Evolutionary conservation across 2,797 vertebrate genomes (phyloP), one percentile per base, ranked within the genome.

Genomic region (Microctenopoma steveboyesi): DNA sequence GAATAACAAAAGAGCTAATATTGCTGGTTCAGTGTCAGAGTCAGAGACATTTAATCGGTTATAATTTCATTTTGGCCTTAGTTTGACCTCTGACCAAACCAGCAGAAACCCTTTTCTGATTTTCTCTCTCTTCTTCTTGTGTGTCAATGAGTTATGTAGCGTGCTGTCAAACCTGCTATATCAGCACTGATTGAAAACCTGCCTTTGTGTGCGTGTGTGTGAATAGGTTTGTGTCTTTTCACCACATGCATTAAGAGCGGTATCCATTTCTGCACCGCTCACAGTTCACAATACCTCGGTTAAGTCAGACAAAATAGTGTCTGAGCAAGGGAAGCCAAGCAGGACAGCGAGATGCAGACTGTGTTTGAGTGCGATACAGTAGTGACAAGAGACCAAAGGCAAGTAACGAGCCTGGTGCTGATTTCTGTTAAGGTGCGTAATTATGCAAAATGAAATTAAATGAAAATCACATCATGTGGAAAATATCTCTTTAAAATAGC

Each of bases 181-280:
- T 73, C 59, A 58, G 54, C 76, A 75, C 60, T 74, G 64, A 84
- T 82, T 71, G 42, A 87, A 47, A 84, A 72, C 75, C 76, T 66
- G 61, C 62, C 33, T 22, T 40, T 61, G 56, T 70, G 60, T 58
- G 43, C 13, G 62, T 5, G 48, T 5, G 48, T 43, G 66, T 74
- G 69, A 35, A 58, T 45, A 53, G 68, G 64, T n/a, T 54, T 45
- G 61, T 39, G 70, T 76, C 28, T 48, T 59, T 58, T 56, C 72
- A 79, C 64, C 74, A 67, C 30, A 65, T 81, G 81, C 85, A 86
- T 87, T 89, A 78, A 84, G 54, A 72, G 81, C 9, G 81, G 92
- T 92, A 75, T 93, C 88, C 74, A 91, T 92, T 93, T 93, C 91
- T 92, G 91, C 91, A 47, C 37, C 18, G 62, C 69, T 86, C 76